A percentile compares a stretch with the other conserved stretches of the same genome.
These are phyloP conservation scores for Indri indri DNA, from an alignment of 2,113 vertebrate genomes.

Conservation along the genomic window DNA sequence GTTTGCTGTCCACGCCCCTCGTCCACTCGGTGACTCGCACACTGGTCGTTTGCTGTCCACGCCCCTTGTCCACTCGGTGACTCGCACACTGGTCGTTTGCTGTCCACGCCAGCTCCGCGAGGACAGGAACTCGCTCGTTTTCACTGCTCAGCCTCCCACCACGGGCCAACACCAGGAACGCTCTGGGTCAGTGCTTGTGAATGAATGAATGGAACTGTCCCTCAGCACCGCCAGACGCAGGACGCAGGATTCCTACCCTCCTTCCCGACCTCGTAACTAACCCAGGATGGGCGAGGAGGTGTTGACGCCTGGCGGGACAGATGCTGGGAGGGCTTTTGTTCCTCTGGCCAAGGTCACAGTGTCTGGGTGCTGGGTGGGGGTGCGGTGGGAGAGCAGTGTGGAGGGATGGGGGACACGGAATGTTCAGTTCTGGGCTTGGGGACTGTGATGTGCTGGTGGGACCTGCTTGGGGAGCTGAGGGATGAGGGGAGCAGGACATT, in stretches of 20 bases:
- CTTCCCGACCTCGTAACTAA: too few species aligned
- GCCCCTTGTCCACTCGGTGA: too few species aligned
- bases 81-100: too few species aligned
- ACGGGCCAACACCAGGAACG: accelerated
- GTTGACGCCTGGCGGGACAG: accelerated
- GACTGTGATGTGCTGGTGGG: not conserved
- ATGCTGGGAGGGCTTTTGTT: accelerated
- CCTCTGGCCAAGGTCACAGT: not conserved
- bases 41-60: too few species aligned
- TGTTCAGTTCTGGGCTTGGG: accelerated
- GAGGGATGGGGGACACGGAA: accelerated
- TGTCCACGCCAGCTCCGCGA: accelerated
- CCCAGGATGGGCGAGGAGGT: not conserved
- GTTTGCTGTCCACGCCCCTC: accelerated
- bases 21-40: too few species aligned
- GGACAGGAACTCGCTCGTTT: accelerated
- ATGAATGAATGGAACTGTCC: accelerated
- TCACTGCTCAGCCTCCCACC: accelerated
- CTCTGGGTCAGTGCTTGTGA: accelerated
- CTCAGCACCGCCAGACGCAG: accelerated
- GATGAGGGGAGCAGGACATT: not conserved
- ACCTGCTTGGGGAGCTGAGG: too few species aligned
- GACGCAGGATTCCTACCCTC: accelerated
- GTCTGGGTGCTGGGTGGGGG: accelerated
- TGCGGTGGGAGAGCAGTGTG: not conserved